phyloP scores from a whole-genome alignment of 2,888 invertebrate species.

The Thelaira solivaga region DNA sequence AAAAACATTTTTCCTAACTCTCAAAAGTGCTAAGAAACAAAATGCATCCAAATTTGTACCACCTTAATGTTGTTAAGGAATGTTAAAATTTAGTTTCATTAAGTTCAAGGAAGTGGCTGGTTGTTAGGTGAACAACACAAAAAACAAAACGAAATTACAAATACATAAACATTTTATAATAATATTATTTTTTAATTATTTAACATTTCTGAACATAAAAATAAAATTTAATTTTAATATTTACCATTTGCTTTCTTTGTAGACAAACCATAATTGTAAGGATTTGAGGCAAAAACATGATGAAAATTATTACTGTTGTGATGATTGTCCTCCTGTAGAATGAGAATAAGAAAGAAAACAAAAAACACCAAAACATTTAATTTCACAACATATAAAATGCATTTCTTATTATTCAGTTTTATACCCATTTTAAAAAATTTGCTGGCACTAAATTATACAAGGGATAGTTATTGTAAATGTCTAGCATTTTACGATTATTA shows the following conservation, averaged over 20 bases:
- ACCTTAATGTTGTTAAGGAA: slow-evolving; percentile 5
- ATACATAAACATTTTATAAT: background rate
- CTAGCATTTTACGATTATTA: slow-evolving; percentile 64
- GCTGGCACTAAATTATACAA: slow-evolving; percentile 65
- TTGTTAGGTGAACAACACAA: slow-evolving; percentile 65
- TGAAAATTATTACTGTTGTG: slow-evolving; percentile 63
- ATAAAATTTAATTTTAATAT: slow-evolving; percentile 17
- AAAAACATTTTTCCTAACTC: no score
- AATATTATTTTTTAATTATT: background rate
- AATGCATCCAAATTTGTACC: background rate
- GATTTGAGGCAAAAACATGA: slow-evolving; percentile 61
- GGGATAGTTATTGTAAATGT: slow-evolving; percentile 65
- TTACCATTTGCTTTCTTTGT: slow-evolving; percentile 67
- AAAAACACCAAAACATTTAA: slow-evolving; percentile 4
- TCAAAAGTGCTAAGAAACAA: no score
- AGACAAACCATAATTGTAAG: slow-evolving; percentile 63
- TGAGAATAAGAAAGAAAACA: slow-evolving; percentile 12
- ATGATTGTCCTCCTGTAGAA: slow-evolving; percentile 68
- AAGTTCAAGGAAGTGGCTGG: slow-evolving; percentile 51
- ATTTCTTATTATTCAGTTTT: background rate
- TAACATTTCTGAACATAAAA: background rate
- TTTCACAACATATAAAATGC: slow-evolving; percentile 5
- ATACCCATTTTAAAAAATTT: slow-evolving; percentile 64
- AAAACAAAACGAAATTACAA: slow-evolving; percentile 36
- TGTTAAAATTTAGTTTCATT: slow-evolving; percentile 11